Evolutionary conservation across 2,888 invertebrate genomes (phyloP), one percentile per base, ranked within the genome.

Genomic region (Stenurella melanura): DNA sequence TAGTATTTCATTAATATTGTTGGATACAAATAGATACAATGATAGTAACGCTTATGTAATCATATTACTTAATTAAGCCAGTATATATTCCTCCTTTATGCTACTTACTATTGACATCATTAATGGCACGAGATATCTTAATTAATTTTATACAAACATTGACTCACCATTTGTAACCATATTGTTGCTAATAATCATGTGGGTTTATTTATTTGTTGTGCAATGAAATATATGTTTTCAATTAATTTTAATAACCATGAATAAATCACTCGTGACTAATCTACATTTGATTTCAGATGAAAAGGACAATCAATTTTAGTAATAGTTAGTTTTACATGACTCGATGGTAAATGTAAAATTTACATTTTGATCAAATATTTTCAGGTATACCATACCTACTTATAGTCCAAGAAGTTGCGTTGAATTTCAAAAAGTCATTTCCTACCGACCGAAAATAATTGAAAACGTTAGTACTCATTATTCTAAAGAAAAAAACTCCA

Each of bases 81-180:
- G 21, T 58, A 21, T 58, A 58, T 21, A 58, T 19, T 21, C 21
- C 19, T 58, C 19, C 58, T 21, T 58, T 58, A 58, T 58, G 58
- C 10, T 58, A 58, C 19, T 58, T 18, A 21, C 58, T 50, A 50
- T 50, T 50, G 50, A 50, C 50, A n/a, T 50, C 15, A 21, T 58
- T 58, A 30, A 34, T n/a, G 11, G 61, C 3, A n/a, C 30, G 30
- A 30, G 30, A 61, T 30, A 30, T 30, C 61, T 21, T 26, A 61
- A 61, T 61, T 61, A 61, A 61, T 61, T 61, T 21, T 12, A 61
- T 61, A n/a, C 30, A 30, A 61, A 61, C 26, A 61, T 58, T 58
- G 19, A 58, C 11, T 58, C 58, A 21, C 58, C 21, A 15, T 11
- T 58, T 58, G 11, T 58, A 58, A 58, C 58, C n/a, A 26, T 30